These are phyloP conservation scores for Girardia tigrina DNA, from an alignment of 2,888 invertebrate genomes.

Conservation along the genomic window DNA sequence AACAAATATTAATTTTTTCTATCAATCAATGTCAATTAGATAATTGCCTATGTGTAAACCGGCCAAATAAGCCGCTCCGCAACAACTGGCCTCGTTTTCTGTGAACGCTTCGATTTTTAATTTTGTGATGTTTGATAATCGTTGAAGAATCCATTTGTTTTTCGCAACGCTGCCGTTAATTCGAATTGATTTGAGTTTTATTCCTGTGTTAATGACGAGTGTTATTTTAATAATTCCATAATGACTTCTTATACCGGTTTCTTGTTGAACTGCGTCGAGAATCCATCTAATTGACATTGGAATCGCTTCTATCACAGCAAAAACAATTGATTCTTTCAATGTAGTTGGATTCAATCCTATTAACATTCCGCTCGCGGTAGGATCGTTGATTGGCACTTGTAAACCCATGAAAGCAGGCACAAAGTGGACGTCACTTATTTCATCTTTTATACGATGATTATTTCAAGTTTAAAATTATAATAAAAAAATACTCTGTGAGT, in stretches of 20 bases:
- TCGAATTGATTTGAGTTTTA: background rate
- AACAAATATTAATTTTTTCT: too few relatives aligned
- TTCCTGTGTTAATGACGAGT: slow-evolving; percentile 3
- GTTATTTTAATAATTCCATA: background rate
- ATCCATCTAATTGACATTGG: slow-evolving; percentile 23
- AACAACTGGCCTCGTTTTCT: slow-evolving; percentile 30
- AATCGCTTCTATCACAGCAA: slow-evolving; percentile 26
- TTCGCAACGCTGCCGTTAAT: slow-evolving; percentile 19
- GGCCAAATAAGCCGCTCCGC: slow-evolving; percentile 29
- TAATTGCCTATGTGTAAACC: slow-evolving; percentile 17
- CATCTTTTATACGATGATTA: background rate
- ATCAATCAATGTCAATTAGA: too few relatives aligned
- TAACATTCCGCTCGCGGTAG: background rate
- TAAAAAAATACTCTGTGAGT: background rate
- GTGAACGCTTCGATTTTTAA: background rate
- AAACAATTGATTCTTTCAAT: slow-evolving; percentile 24
- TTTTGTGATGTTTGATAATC: slow-evolving; percentile 19
- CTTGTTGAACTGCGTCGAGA: slow-evolving; percentile 17
- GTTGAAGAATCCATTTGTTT: slow-evolving; percentile 27
- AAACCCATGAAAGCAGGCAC: slow-evolving; percentile 25
- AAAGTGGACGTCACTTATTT: background rate
- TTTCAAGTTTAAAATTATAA: background rate
- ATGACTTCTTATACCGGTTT: background rate
- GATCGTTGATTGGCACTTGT: slow-evolving; percentile 21
- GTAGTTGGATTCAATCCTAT: slow-evolving; percentile 16